A percentile compares a stretch with the other conserved stretches of the same genome.
Conservation (phyloP, 1,140 invertebrate genomes). For the Eufriesea mexicana region DNA sequence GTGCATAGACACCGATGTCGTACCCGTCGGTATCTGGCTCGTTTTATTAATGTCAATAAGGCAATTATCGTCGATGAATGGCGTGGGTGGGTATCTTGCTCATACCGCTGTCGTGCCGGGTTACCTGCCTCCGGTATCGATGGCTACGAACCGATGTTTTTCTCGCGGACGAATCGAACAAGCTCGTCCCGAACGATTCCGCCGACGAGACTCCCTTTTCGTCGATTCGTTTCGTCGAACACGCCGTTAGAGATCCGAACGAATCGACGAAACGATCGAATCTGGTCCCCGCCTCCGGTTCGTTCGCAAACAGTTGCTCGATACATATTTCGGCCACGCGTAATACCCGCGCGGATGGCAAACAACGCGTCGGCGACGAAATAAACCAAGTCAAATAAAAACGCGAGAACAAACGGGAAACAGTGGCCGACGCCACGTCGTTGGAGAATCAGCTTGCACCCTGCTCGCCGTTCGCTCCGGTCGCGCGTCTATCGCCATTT, state of each 20-base stretch:
- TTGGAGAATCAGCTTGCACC: neutral
- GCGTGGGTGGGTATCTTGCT: constrained; percentile 70
- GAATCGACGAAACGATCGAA: neutral
- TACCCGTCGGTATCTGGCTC: constrained; percentile 64
- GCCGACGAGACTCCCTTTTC: neutral
- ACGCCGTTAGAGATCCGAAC: too few species aligned
- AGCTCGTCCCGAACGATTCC: neutral
- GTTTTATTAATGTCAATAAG: constrained; percentile 81
- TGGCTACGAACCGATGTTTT: constrained; percentile 60
- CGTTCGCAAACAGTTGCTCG: constrained; percentile 27
- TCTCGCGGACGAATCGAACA: constrained; percentile 42
- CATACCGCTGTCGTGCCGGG: constrained; percentile 62
- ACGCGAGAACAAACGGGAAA: neutral
- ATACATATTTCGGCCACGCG: constrained; percentile 2
- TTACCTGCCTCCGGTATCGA: constrained; percentile 67
- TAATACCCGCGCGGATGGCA: constrained; percentile 7
- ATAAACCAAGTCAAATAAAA: neutral
- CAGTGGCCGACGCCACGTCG: neutral
- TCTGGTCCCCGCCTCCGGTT: neutral
- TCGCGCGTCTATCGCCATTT: neutral
- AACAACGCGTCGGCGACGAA: neutral
- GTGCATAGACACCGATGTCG: constrained; percentile 60
- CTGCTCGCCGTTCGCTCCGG: too few species aligned
- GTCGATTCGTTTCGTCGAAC: too few species aligned
- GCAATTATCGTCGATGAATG: constrained; percentile 76